Percentiles rank a stretch among this genome's conserved stretches.
These are phyloP conservation scores for Horisme vitalbata DNA, from an alignment of 2,888 invertebrate species.

Conservation along the genomic window DNA sequence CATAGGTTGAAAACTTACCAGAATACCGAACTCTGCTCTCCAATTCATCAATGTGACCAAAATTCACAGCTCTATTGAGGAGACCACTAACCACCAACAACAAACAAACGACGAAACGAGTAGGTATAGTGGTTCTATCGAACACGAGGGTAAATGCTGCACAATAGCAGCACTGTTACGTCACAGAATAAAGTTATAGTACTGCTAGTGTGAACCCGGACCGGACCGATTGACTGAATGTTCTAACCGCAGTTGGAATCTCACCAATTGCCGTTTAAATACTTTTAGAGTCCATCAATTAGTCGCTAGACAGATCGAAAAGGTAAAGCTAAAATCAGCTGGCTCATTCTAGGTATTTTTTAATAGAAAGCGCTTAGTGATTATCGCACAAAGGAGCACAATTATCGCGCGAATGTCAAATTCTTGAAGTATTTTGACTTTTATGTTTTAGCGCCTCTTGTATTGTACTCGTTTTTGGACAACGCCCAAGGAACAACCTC, in stretches of 20 bases:
- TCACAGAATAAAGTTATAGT: constrained; percentile 4
- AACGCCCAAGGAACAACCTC: no score
- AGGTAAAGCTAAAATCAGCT: constrained; percentile 16
- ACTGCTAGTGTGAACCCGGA: constrained; percentile 6
- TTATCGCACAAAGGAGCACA: no score
- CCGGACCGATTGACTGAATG: constrained; percentile 30
- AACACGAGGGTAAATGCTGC: constrained; percentile 11
- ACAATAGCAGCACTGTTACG: constrained; percentile 9
- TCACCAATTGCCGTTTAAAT: constrained; percentile 43
- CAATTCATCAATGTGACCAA: not conserved
- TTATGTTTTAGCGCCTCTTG: no score
- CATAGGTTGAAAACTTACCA: no score
- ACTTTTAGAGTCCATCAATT: constrained; percentile 38
- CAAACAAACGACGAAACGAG: constrained; percentile 2
- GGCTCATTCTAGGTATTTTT: no score
- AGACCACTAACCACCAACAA: constrained; percentile 5
- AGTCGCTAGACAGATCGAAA: constrained; percentile 33
- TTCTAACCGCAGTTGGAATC: constrained; percentile 34
- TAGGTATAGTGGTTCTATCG: constrained; percentile 3
- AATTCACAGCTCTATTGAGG: constrained; percentile 4
- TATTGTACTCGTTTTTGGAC: no score
- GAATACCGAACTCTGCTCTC: not conserved
- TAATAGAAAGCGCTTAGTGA: no score
- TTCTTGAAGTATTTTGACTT: no score
- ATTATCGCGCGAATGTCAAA: no score